phyloP scores from a whole-genome alignment of 2,888 invertebrate genomes.

The Anodontia alba region DNA sequence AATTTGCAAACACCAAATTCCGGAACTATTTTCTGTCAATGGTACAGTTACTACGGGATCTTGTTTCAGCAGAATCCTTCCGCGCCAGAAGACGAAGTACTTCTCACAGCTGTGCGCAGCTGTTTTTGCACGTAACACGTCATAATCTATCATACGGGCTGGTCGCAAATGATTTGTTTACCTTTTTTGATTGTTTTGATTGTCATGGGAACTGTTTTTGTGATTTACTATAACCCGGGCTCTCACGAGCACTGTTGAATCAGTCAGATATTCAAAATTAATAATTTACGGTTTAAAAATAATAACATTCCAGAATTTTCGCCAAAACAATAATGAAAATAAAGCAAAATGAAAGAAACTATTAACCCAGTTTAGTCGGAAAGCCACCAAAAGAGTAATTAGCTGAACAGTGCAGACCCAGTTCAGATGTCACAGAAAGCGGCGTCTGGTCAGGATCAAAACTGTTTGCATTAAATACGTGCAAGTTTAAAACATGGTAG shows the following conservation, averaged over 20 bases:
- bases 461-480: too few relatives aligned
- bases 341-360: too few relatives aligned
- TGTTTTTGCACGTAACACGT: slow-evolving; percentile 44
- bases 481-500: too few relatives aligned
- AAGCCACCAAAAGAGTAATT: too few relatives aligned
- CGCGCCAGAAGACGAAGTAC: slow-evolving; percentile 54
- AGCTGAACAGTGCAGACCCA: too few relatives aligned
- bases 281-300: too few relatives aligned
- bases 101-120: slow-evolving; percentile 57
- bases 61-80: slow-evolving; percentile 56
- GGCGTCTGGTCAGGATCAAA: too few relatives aligned
- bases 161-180: slow-evolving; percentile 41
- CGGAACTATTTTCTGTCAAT: slow-evolving; percentile 57
- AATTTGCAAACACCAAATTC: slow-evolving; percentile 52
- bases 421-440: too few relatives aligned
- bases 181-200: slow-evolving; percentile 46
- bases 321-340: too few relatives aligned
- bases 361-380: too few relatives aligned
- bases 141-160: slow-evolving; percentile 40
- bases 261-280: background rate
- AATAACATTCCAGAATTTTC: too few relatives aligned
- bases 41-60: slow-evolving; percentile 50
- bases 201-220: slow-evolving; percentile 48
- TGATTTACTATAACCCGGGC: slow-evolving; percentile 22
- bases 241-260: background rate